Conservation (phyloP, 2,888 invertebrate species). For the Philonicus albiceps region DNA sequence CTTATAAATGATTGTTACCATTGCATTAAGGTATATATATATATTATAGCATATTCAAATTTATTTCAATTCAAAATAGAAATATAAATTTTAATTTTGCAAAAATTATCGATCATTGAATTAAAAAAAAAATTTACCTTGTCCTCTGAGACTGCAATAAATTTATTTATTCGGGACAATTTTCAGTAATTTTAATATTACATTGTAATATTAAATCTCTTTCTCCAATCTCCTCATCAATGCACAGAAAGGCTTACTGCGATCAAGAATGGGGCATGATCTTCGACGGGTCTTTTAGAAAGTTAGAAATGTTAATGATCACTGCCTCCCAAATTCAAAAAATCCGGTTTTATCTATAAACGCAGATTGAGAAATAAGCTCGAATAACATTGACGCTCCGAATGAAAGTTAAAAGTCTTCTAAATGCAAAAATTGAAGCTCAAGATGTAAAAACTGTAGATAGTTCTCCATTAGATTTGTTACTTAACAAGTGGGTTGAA, state of each 20-base stretch:
- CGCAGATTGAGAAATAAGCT: not conserved
- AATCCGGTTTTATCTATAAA: not conserved
- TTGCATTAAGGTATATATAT: no score
- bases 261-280: not conserved
- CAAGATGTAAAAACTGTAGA: not conserved
- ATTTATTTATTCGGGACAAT: not conserved
- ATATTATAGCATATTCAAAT: no score
- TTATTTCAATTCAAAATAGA: no score
- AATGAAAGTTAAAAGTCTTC: not conserved
- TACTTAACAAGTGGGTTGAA: not conserved
- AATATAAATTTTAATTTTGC: no score
- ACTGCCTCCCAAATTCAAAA: not conserved
- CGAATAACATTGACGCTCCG: not conserved
- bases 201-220: no score
- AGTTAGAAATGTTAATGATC: not conserved
- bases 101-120: no score
- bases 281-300: not conserved
- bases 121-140: no score
- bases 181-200: not conserved
- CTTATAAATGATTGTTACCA: no score
- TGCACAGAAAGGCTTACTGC: not conserved
- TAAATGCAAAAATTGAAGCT: not conserved
- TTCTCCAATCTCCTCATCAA: not conserved
- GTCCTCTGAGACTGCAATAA: not conserved
- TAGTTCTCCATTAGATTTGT: not conserved